A percentile compares a stretch with the other conserved stretches of the same genome.
Conservation (phyloP, 1,140 invertebrate genomes). For the Platyura marginata region DNA sequence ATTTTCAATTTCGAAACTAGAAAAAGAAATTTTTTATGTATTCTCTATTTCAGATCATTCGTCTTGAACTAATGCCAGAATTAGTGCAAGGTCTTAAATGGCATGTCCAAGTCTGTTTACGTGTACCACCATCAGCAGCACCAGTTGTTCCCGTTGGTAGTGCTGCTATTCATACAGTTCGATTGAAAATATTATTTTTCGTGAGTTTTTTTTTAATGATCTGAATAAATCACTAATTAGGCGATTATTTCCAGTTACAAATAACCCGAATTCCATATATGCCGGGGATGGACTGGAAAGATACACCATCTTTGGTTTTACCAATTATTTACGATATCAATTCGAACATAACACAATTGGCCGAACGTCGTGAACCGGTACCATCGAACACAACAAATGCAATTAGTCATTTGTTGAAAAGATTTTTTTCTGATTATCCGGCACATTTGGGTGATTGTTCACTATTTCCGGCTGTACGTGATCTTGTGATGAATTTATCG, state of each 20-base stretch:
- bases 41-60: slow-evolving; percentile 56
- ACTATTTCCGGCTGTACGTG: slow-evolving; percentile 71
- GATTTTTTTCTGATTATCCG: slow-evolving; percentile 41
- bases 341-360: slow-evolving; percentile 67
- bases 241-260: slow-evolving; percentile 44
- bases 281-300: slow-evolving; percentile 37
- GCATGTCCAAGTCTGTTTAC: slow-evolving; percentile 76
- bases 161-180: slow-evolving; percentile 62
- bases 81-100: slow-evolving; percentile 44
- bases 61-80: slow-evolving; percentile 53
- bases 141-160: slow-evolving; percentile 71
- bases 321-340: slow-evolving; percentile 77
- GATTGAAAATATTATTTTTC: slow-evolving; percentile 78
- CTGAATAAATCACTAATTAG: neutral
- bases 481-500: slow-evolving; percentile 61
- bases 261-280: slow-evolving; percentile 50
- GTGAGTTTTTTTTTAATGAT: slow-evolving; percentile 32
- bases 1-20: too few species aligned
- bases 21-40: too few species aligned
- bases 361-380: slow-evolving; percentile 53
- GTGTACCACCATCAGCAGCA: slow-evolving; percentile 69
- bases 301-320: slow-evolving; percentile 62
- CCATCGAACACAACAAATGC: slow-evolving; percentile 39
- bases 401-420: slow-evolving; percentile 43
- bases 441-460: slow-evolving; percentile 57